Base-by-base conservation (phyloP, 2,797 vertebrate genomes). In the Aeoliscus strigatus region DNA sequence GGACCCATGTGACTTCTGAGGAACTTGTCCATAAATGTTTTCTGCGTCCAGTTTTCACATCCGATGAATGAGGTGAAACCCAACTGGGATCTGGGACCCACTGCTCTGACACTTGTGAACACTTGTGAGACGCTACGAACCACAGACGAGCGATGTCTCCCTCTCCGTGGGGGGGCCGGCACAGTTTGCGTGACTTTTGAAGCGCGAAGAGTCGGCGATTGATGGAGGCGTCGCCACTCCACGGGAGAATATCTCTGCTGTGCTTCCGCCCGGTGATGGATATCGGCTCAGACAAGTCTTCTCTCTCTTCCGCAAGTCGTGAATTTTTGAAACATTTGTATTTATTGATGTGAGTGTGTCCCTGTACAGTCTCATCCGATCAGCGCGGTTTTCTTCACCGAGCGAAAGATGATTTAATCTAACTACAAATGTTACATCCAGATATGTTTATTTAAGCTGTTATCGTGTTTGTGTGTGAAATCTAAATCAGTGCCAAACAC, bases 341-440 rank as follows among this genome's bases (percentile, higher is more conserved):
- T 74, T 80, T 76, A 70, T 75, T 63, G 25, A 10, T 3, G 15
- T 18, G 11, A 14, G 0, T 26, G 17, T 18, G 37, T 32, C 8
- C 12, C 18, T 26, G 55, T 55, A 25, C 39, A 28, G 39, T 16
- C 18, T 10, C 5, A 37, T 52, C 34, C 49, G 13, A 50, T 29
- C 24, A 23, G 21, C 21, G 21, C 21, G 4, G 21, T 8, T 23
- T 23, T 8, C 8, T 4, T 23, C 21, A 23, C n/a, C n/a, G n/a
- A n/a, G n/a, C n/a, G n/a, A n/a, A n/a, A 70, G 40, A 68, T 70
- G 56, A 79, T 82, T 73, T 79, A 80, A 75, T 60, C 51, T 3
- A 40, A 51, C 54, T 36, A 35, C 39, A 43, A 49, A 28, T 27
- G 4, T 38, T 25, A 29, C 17, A 27, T 32, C n/a, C 24, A 34